Evolutionary conservation across 2,797 vertebrate species (phyloP), one percentile per base, ranked within the genome.

Genomic region (Discoglossus pictus): DNA sequence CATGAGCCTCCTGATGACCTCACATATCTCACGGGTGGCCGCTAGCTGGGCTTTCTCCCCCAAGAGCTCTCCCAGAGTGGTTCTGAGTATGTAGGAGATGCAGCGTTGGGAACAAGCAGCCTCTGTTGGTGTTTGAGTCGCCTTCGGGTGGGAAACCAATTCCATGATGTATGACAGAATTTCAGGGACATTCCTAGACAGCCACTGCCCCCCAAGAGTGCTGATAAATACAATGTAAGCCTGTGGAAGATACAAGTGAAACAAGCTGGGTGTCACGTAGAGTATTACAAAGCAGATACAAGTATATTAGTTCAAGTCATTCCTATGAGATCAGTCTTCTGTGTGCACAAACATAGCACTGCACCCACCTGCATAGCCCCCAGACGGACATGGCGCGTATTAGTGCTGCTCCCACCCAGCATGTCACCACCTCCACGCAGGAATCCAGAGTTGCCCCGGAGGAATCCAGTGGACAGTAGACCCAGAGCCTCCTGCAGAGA

Each of bases 41-140:
- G 90, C 90, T 80, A 89, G 89, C 79, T 95, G 95, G 73, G 96
- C 93, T 82, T 95, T 97, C 82, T 95, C 95, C 50, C 95, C 93
- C 40, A 97, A 89, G 75, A 97, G 88, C 21, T 88, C 83, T 68
- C 94, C 90, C 68, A 96, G 54, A 10, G 89, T 88, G 75, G 90
- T 87, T 79, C 93, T 88, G 69, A 98, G 89, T 68, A 96, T 86
- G 82, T 94, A 96, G 1, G 94, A 94, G 68, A 95, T 78, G 47
- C 94, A 97, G 63, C 86, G 80, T 8, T 91, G 90, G 42, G 85
- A 86, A 70, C 86, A 82, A 12, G 86, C 66, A 1, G 89, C 90
- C 17, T 96, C 94, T 1, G 52, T 53, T 0, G 87, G 80, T 17
- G 82, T 90, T 72, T 93, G 93, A 9, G 83, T 80, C 62, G 84